Base-by-base conservation (phyloP, 2,797 vertebrate genomes). In the Buceros bicornis region DNA sequence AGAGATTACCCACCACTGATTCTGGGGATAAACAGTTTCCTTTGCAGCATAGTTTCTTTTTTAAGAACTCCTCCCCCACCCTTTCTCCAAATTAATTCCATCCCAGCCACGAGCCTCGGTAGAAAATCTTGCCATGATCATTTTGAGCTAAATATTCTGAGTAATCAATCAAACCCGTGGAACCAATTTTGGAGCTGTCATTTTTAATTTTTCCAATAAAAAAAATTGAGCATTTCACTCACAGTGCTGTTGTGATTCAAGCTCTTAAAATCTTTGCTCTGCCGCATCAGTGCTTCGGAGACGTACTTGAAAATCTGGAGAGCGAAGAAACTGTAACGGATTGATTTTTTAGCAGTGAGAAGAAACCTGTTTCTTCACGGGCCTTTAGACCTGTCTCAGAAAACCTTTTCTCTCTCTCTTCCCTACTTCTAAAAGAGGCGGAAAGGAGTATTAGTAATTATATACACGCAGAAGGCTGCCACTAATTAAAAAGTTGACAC, bases 141-240 rank as follows among this genome's bases (percentile, higher is more conserved):
- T 91, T 94, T 87, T 47, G 62, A 94, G 82, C 33, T 89, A 88
- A 93, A 92, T 92, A 97, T 95, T 97, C 94, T 64, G 72, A 67
- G 92, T 81, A 94, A 96, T 97, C 96, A 96, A 93, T 96, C 96
- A 96, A 93, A 94, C 90, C 45, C 60, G 51, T 40, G 82, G 82
- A 93, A 94, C 84, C 90, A 92, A 95, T 96, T 95, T 95, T 94
- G 83, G 53, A 86, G 47, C 84, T 61, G 84, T 95, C 96, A 93
- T 94, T 95, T 97, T 91, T 93, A 90, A 96, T 95, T 97, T 97
- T 94, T 76, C 76, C 94, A 95, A 90, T 92, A 85, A 95, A 93
- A 70, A 89, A 71, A 82, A n/a, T n/a, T 1, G n/a, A 96, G 73
- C 83, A 76, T 93, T 96, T 91, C 65, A 86, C 71, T 94, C 87